phyloP scores from a whole-genome alignment of 2,797 vertebrate species.

The Myotis planiceps region DNA sequence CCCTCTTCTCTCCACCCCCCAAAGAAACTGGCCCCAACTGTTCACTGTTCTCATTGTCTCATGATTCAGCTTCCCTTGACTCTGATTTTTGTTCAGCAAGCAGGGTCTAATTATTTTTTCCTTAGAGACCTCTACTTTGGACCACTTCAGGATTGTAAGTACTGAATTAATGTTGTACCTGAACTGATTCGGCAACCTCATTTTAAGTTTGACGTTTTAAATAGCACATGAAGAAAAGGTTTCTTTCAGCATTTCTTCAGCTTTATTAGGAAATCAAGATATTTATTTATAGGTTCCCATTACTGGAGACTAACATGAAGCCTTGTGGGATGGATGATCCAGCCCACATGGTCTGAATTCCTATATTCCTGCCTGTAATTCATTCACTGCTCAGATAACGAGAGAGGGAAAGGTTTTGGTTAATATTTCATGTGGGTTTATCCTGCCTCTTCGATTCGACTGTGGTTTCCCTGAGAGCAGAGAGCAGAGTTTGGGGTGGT shows the following conservation, averaged over 20 bases:
- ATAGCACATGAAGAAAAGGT: not conserved
- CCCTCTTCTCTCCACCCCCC: rapidly evolving
- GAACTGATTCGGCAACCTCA: not conserved
- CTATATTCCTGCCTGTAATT: not conserved
- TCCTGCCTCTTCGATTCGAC: not conserved
- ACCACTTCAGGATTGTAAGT: not conserved
- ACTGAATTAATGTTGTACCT: not conserved
- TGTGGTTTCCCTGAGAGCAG: not conserved
- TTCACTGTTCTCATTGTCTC: not conserved
- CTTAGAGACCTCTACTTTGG: not conserved
- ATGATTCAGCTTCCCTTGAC: not conserved
- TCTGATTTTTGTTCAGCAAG: not conserved
- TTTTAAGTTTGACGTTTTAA: not conserved
- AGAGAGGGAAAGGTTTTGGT: not conserved
- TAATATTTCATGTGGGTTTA: not conserved
- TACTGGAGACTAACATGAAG: not conserved
- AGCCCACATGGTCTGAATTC: not conserved
- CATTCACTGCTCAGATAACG: not conserved
- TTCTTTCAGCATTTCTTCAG: not conserved
- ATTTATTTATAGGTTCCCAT: not conserved
- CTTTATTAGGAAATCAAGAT: not conserved
- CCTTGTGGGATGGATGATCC: not conserved
- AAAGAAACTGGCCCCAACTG: not conserved
- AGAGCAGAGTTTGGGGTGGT: not conserved
- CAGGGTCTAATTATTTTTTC: not conserved